These are phyloP conservation scores for Drosophila subsilvestris DNA, from an alignment of 2,888 invertebrate species.

Conservation along the genomic window DNA sequence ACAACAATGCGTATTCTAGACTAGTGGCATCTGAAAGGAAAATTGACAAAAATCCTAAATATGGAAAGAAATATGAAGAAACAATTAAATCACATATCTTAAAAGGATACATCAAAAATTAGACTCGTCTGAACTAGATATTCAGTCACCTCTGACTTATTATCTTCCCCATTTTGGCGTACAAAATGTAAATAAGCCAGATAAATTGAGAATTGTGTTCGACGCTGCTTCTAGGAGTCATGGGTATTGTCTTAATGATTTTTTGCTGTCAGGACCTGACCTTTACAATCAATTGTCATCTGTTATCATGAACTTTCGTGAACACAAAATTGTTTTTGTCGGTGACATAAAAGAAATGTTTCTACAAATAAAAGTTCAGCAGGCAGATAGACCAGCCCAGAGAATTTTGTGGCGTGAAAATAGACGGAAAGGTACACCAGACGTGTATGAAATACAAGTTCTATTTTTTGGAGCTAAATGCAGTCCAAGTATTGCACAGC, in stretches of 20 bases:
- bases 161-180: conserved; percentile 7
- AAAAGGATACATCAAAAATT: conserved; percentile 7
- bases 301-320: background rate
- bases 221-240: conserved; percentile 4
- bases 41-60: background rate
- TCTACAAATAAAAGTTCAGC: conserved; percentile 1
- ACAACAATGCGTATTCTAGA: conserved; percentile 8
- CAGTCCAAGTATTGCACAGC: conserved; percentile 7
- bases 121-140: background rate
- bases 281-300: background rate
- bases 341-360: background rate
- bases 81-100: background rate
- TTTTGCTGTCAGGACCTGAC: conserved; percentile 6
- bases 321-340: conserved; percentile 1
- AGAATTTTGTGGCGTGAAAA: conserved; percentile 5
- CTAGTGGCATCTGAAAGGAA: background rate
- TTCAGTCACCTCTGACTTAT: conserved; percentile 1
- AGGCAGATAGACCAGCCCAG: background rate
- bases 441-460: conserved; percentile 15
- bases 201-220: conserved; percentile 6
- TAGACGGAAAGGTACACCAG: background rate
- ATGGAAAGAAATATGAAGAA: conserved; percentile 1
- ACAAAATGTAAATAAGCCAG: conserved; percentile 7
- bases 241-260: conserved; percentile 3
- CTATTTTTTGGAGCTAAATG: conserved; percentile 13